Evolutionary conservation across 1,140 invertebrate species (phyloP), one percentile per base, ranked within the genome.

Genomic region (Tetranychus urticae): DNA sequence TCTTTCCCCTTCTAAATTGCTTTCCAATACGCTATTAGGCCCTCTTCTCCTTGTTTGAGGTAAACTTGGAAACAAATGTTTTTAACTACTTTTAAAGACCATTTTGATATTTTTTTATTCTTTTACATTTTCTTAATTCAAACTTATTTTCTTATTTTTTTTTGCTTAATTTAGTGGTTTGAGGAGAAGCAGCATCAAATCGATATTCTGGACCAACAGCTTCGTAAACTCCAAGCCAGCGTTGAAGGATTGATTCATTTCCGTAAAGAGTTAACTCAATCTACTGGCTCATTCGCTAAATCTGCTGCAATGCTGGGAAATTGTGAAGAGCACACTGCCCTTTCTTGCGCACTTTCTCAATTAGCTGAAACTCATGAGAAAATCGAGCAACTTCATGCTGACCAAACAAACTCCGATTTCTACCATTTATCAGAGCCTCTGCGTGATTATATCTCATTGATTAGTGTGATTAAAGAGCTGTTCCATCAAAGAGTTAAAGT

Each of bases 401-500:
- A 91, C 65, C 92, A 98, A 75, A 85, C 88, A 2, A 93, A 96
- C 69, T 85, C 86, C 1, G 94, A 99, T 75, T 89, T 92, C 70
- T 93, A 83, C 70, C 80, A 90, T 50, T 79, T 97, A 59, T 83
- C 86, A 56, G 93, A 98, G 77, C 80, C 93, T 63, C 74, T 97
- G 42, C 89, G 93, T 67, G 94, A 99, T 73, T 97, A 98, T 70
- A 81, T 98, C 34, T 82, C 85, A 6, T 76, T 98, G 2, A 84
- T 97, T 68, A 85, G 83, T 2, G 83, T 90, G 62, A 88, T 97
- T 42, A 92, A 94, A 80, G 90, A 93, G 70, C 88, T 92, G n/a
- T 94, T 98, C 68, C 88, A 94, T 70, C 92, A 97, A 73, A 78
- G 94, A 67, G 90, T 97, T 0, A 97, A 98, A 77, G 82, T 87